Evolutionary conservation across 53 echinoderm and acorn worm genomes (phyloP).

Genomic region (Mesocentrotus franciscanus): DNA sequence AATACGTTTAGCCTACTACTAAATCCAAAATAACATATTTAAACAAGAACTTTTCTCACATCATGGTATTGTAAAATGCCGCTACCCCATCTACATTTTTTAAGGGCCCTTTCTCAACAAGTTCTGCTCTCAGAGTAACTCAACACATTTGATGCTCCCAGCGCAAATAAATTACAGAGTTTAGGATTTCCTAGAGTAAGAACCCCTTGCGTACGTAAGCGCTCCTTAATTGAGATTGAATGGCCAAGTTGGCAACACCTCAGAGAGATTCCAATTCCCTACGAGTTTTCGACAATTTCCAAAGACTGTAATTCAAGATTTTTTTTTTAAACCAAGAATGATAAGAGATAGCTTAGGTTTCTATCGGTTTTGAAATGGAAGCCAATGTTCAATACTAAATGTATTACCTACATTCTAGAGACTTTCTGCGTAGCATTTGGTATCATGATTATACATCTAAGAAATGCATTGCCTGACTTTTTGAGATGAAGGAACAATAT

Average conservation of each 20-base stretch:
- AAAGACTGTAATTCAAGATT: not conserved
- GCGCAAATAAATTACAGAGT: constrained; percentile 45
- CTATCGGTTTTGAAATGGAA: not conserved
- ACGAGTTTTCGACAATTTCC: constrained; percentile 9
- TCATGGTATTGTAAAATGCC: not conserved
- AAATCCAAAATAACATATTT: not conserved
- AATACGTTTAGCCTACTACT: not conserved
- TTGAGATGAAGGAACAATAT: not conserved
- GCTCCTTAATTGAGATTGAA: constrained; percentile 30
- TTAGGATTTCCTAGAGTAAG: constrained; percentile 2
- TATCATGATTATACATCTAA: not conserved
- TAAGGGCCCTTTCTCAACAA: not conserved
- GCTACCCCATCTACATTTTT: not conserved
- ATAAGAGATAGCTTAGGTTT: not conserved
- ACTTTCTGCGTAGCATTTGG: not conserved
- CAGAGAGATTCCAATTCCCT: not conserved
- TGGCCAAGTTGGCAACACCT: constrained; percentile 38
- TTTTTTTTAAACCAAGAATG: not conserved
- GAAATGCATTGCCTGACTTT: not conserved
- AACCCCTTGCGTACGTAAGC: not conserved
- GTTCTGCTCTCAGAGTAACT: not conserved
- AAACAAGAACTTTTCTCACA: not conserved
- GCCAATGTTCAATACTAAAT: not conserved
- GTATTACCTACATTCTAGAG: not conserved
- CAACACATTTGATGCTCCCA: constrained; percentile 34